Base-by-base conservation (phyloP, 37 sponge, comb jelly and placozoan species). In the Eunapius fragilis region DNA sequence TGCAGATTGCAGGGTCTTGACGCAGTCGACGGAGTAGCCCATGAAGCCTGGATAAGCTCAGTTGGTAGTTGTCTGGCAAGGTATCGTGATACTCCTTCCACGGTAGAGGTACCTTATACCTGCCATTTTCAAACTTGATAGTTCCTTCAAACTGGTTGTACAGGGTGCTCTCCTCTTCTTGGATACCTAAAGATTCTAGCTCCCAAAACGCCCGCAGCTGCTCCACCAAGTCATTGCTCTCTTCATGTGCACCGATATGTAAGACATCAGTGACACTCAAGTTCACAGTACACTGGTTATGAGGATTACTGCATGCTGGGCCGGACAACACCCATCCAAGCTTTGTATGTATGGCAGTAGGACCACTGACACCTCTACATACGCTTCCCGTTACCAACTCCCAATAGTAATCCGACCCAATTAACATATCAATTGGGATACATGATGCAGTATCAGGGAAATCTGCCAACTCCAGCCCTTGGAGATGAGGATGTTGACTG, bases 391-490 rank as follows among this genome's bases (percentile, higher is more conserved):
- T 58, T 11, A 72, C 73, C 73, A 72, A 17, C 30, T 72, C 73
- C 73, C 73, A 72, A 72, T 72, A 72, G 30, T 72, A 72, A 72
- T 72, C 73, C 30, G 73, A 72, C 5, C 73, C 73, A 72, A 72
- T 72, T 19, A 85, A 69, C 24, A 85, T 33, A 28, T 85, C 77
- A 22, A 85, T 37, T 37, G 23, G 28, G 3, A 85, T 32, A 7
- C 69, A 14, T 26, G 35, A 31, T 10, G 5, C 26, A 28, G 23
- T 35, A 31, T 70, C 38, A 0, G 85, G 17, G n/a, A 12, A 83
- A 48, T 89, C 85, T 17, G 89, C 89, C 27, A 89, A 17, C n/a
- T 89, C 89, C 47, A 89, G 25, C 22, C 75, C 80, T 67, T 9
- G 22, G 37, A 83, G 67, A 31, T 78, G 84, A 4, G 77, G 80